Base-by-base conservation (phyloP, 2,113 vertebrate genomes). In the Cryptoleucopteryx plumbea region DNA sequence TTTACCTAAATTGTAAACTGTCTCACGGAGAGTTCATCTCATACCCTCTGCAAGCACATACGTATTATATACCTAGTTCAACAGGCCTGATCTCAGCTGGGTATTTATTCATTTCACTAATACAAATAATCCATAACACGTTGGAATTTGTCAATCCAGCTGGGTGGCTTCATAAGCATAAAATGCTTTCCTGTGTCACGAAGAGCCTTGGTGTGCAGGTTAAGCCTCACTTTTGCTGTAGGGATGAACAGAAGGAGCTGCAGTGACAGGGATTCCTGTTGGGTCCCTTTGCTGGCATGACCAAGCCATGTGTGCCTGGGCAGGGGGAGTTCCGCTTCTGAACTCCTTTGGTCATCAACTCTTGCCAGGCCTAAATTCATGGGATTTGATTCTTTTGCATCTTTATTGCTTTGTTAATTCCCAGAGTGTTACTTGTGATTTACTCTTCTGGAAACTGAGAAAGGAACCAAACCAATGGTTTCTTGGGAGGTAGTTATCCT, bases 121-220 rank as follows among this genome's bases (percentile, higher is more conserved):
- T 19, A 38, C 13, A 59, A 71, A 81, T 65, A 71, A 59, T 65
- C 52, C 5, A 3, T 42, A 71, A 48, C 14, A 42, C 25, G 18
- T 34, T 63, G 14, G 50, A 75, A 59, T 71, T 38, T 88, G 20
- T 45, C 68, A 43, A 13, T 55, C 62, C 19, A 42, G 4, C 32
- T 53, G 59, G 12, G 21, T 66, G 36, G 20, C 34, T 61, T 75
- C 11, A 18, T 48, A 40, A 38, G 34, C 34, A 40, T 21, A 34
- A 68, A 55, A 43, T 12, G 19, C 36, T 68, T 67, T 47, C 22
- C n/a, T 38, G 15, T 65, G 7, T 40, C 0, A 0, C 7, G 0
- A n/a, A 31, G 25, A 40, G 26, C 59, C 13, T 82, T 45, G 31
- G 53, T 61, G 42, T 27, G 43, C 38, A 29, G 10, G 11, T 38